Percentiles rank a stretch among this genome's conserved stretches.
Evolutionary conservation across 2,113 vertebrate species (phyloP).

Genomic region (Phylloscopus trochilus): DNA sequence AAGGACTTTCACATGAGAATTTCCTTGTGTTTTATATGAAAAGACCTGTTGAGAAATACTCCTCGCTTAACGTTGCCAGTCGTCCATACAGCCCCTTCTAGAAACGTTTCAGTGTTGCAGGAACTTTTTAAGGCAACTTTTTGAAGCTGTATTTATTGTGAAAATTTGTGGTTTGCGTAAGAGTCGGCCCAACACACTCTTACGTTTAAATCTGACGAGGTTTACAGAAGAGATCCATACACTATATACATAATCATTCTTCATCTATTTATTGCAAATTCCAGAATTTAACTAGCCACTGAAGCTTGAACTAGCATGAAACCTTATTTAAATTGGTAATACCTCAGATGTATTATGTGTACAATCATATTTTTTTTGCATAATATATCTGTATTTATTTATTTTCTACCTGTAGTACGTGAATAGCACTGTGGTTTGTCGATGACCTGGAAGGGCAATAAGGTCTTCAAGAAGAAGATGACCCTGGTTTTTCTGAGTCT

Average conservation of each 20-base stretch:
- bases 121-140: constrained; percentile 57
- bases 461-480: constrained; percentile 5
- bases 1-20: constrained; percentile 28
- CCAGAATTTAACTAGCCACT: constrained; percentile 60
- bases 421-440: constrained; percentile 75
- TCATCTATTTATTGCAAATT: constrained; percentile 73
- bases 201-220: constrained; percentile 19
- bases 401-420: constrained; percentile 76
- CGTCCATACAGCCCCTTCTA: constrained; percentile 49
- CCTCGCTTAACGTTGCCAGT: constrained; percentile 43
- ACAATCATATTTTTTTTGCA: constrained; percentile 76
- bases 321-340: constrained; percentile 79
- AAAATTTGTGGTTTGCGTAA: constrained; percentile 37
- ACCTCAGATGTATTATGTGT: constrained; percentile 80
- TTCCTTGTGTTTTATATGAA: constrained; percentile 63
- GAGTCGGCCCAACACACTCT: background rate
- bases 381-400: constrained; percentile 90
- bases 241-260: constrained; percentile 50
- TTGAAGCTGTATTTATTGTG: constrained; percentile 70
- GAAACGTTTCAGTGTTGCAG: constrained; percentile 34
- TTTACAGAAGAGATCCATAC: constrained; percentile 64
- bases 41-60: constrained; percentile 44
- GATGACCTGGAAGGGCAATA: constrained; percentile 63
- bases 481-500: background rate
- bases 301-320: constrained; percentile 70